Evolutionary conservation across 1,140 invertebrate species (phyloP), one percentile per base, ranked within the genome.

Genomic region (Philotrypesis tridentata): DNA sequence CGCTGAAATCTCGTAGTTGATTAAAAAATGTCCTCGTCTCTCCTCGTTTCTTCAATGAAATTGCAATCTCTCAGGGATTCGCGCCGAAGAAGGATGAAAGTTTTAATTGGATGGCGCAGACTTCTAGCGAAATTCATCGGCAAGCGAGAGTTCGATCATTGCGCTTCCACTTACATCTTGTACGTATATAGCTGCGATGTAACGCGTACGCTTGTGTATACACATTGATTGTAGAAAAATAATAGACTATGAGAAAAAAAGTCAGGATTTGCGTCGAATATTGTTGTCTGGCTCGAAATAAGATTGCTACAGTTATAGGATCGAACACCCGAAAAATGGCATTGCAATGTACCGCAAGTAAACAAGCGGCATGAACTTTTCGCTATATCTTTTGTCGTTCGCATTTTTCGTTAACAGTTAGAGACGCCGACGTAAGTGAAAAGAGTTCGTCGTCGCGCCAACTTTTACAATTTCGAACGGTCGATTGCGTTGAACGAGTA

Each of bases 1-100:
- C 6, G 4, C 14, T 29, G 65, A 33, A 77, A 67, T 77, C 33
- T 67, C 9, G 61, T 7, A 37, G 29, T 77, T 77, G 75, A 77
- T 77, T 77, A 77, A 77, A 77, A 70, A 77, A 77, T 67, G 74
- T 65, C 61, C 21, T 55, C n/a, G n/a, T n/a, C n/a, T n/a, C 12
- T 43, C 40, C 2, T 33, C 48, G 23, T 40, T 67, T 31, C 75
- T 67, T 77, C 75, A 27, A 77, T 77, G 23, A 43, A 77, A 77
- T 67, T 77, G 61, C 33, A 77, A 77, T 77, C 61, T 77, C 75
- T 29, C 23, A 40, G 75, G 37, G 33, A 77, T 67, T 40, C 23
- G 43, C 12, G 48, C 48, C 48, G 25, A 67, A 77, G 61, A 77
- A 67, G 61, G 75, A 77, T 77, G 17, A 77, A 77, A 77, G 31